phyloP scores from a whole-genome alignment of 2,797 vertebrate species.

The Acanthopagrus latus region DNA sequence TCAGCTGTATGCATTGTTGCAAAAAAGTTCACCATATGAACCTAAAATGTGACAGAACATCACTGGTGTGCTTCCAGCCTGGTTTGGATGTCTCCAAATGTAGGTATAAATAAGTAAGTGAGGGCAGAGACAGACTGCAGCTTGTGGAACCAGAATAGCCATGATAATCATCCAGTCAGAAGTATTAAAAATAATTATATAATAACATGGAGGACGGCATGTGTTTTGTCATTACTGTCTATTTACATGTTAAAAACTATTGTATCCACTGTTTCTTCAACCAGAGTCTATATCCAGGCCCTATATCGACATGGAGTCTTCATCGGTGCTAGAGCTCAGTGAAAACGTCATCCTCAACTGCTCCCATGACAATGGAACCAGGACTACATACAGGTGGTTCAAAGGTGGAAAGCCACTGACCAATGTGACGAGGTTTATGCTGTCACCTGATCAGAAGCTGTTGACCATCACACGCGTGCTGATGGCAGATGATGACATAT shows the following conservation, averaged over 20 bases:
- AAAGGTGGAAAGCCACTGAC: slow-evolving; percentile 90
- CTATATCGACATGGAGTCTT: slow-evolving; percentile 87
- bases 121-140: neutral
- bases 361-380: slow-evolving; percentile 93
- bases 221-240: too few species aligned
- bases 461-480: slow-evolving; percentile 92
- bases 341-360: slow-evolving; percentile 94
- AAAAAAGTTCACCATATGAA: too few species aligned
- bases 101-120: too few species aligned
- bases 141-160: neutral
- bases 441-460: slow-evolving; percentile 92
- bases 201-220: neutral
- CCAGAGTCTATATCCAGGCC: slow-evolving; percentile 93
- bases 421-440: slow-evolving; percentile 90
- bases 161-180: neutral
- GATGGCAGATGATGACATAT: slow-evolving; percentile 92
- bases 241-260: neutral
- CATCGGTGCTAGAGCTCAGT: slow-evolving; percentile 93
- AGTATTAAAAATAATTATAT: neutral
- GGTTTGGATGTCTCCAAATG: too few species aligned
- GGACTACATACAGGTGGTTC: slow-evolving; percentile 92
- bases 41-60: too few species aligned
- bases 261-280: neutral
- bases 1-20: too few species aligned
- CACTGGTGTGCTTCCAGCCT: too few species aligned